These are phyloP conservation scores for Apogon talboti DNA, from an alignment of 2,797 vertebrate genomes.

Conservation along the genomic window DNA sequence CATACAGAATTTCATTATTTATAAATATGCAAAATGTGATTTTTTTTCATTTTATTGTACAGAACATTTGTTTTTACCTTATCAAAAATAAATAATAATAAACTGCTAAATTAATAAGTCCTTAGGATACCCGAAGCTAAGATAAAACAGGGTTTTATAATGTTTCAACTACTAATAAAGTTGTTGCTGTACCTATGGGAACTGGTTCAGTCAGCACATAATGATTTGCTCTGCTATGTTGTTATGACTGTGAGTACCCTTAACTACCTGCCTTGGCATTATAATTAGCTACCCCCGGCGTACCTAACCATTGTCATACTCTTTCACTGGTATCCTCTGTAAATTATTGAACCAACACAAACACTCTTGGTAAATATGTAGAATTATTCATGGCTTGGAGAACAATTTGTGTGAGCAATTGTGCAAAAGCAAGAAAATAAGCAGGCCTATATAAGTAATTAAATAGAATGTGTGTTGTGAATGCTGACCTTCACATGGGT, in stretches of 20 bases:
- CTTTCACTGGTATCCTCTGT: slow-evolving; percentile 35
- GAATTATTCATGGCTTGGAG: slow-evolving; percentile 44
- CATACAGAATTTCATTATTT: slow-evolving; percentile 5
- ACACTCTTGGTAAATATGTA: slow-evolving; percentile 29
- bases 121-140: slow-evolving; percentile 5
- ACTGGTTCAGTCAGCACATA: slow-evolving; percentile 34
- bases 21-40: slow-evolving; percentile 8
- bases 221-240: slow-evolving; percentile 45
- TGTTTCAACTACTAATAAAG: slow-evolving; percentile 44
- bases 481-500: slow-evolving; percentile 27
- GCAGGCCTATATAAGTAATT: slow-evolving; percentile 36
- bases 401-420: slow-evolving; percentile 42
- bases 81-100: slow-evolving; percentile 18
- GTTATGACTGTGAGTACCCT: slow-evolving; percentile 43
- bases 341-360: slow-evolving; percentile 51
- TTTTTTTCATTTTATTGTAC: too few relatives aligned
- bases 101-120: slow-evolving; percentile 34
- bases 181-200: slow-evolving; percentile 21
- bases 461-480: slow-evolving; percentile 10
- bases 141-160: slow-evolving; percentile 18
- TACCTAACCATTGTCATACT: slow-evolving; percentile 32
- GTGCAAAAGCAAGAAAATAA: slow-evolving; percentile 26
- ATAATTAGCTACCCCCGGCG: slow-evolving; percentile 56
- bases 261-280: slow-evolving; percentile 48
- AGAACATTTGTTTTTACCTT: slow-evolving; percentile 37